phyloP scores from a whole-genome alignment of 2,888 invertebrate genomes.

The Pharmacophagus antenor region DNA sequence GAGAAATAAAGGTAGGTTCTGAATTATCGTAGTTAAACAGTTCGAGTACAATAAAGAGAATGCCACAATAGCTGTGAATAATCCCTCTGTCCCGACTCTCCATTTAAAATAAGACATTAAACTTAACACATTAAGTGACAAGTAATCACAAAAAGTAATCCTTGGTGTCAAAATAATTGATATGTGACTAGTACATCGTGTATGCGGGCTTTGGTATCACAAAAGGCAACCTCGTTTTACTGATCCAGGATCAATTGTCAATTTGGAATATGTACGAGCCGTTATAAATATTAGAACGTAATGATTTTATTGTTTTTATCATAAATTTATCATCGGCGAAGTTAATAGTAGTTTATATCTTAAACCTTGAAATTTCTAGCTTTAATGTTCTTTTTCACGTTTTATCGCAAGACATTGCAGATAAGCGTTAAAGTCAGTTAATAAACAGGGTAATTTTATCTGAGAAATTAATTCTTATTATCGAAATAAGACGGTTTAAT shows the following conservation, averaged over 20 bases:
- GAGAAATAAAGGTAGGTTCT: neutral
- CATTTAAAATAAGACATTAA: slow-evolving; percentile 63
- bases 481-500: neutral
- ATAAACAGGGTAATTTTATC: neutral
- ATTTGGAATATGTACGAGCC: slow-evolving; percentile 57
- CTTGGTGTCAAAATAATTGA: slow-evolving; percentile 73
- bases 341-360: neutral
- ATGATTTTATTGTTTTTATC: slow-evolving; percentile 20
- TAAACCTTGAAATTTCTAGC: too few species aligned
- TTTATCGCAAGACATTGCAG: neutral
- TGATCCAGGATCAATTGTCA: slow-evolving; percentile 61
- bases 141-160: slow-evolving; percentile 60
- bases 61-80: slow-evolving; percentile 29
- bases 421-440: neutral
- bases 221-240: slow-evolving; percentile 51
- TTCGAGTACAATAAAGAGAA: slow-evolving; percentile 12
- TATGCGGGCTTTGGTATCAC: slow-evolving; percentile 67
- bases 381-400: too few species aligned
- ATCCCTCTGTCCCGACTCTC: slow-evolving; percentile 36
- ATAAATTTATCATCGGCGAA: slow-evolving; percentile 9
- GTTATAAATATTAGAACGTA: slow-evolving; percentile 38
- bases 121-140: slow-evolving; percentile 66
- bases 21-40: slow-evolving; percentile 10
- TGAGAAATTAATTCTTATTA: neutral
- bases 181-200: slow-evolving; percentile 64